Conservation (phyloP, 2,797 vertebrate species). For the Labroides dimidiatus region DNA sequence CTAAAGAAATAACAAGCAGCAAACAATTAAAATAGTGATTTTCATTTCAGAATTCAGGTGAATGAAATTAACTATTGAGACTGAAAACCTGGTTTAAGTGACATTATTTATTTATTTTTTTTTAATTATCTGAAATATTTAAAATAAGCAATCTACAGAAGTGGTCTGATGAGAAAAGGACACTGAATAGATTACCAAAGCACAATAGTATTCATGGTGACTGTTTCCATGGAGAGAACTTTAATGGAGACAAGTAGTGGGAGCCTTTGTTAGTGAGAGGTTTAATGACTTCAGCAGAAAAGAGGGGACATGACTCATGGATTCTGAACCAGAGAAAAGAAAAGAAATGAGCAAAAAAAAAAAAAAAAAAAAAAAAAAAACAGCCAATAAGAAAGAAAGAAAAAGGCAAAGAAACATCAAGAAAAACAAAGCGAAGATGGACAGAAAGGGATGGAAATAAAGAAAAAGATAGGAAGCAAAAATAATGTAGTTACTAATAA, state of each 20-base stretch:
- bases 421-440: too few species aligned
- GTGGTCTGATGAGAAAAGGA: neutral
- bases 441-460: too few species aligned
- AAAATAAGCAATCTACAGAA: too few species aligned
- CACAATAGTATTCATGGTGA: neutral
- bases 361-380: too few species aligned
- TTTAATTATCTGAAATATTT: too few species aligned
- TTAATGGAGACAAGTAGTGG: neutral
- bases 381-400: too few species aligned
- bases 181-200: neutral
- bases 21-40: neutral
- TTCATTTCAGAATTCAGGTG: too few species aligned
- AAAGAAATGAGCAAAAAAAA: neutral
- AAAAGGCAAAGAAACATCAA: too few species aligned
- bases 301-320: neutral
- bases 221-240: slow-evolving; percentile 44
- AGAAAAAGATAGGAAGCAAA: too few species aligned
- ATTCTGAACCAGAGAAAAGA: neutral
- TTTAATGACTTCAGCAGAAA: slow-evolving; percentile 9
- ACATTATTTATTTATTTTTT: too few species aligned
- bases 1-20: too few species aligned
- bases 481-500: too few species aligned
- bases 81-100: neutral
- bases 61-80: neutral
- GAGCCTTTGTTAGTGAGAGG: slow-evolving; percentile 15